Base-by-base conservation (phyloP, 2,113 vertebrate genomes). In the Macroglossus sobrinus region DNA sequence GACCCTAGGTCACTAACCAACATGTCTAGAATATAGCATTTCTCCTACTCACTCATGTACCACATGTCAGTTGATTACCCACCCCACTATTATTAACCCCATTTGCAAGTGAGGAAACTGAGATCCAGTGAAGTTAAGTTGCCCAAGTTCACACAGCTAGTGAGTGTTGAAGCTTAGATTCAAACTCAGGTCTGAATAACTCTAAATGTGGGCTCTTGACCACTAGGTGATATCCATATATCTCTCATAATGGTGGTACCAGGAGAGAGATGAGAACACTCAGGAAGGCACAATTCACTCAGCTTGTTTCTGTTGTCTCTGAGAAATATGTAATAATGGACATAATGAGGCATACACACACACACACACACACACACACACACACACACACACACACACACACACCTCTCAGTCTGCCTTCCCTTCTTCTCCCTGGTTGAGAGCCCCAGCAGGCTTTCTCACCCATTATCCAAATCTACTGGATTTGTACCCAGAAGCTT, bases 401-500 rank as follows among this genome's bases (percentile, higher is more conserved):
- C 11, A 40, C 1, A 7, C 33, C 7, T 35, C 63, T 16, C 19
- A 1, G n/a, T 8, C 57, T 33, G 8, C 55, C 45, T 16, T 79
- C 33, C 68, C 16, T 53, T 50, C 18, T 35, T 18, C 11, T 26
- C 24, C 33, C 63, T 13, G 40, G 15, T 22, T 63, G 6, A 11
- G 57, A 63, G 63, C 21, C 75, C 30, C 53, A 63, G 71, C 28
- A 90, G 75, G 47, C 59, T 89, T 93, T 22, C 64, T 69, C 47
- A 72, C 45, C 64, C 66, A 57, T 79, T 94, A 84, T 74, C 92
- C 64, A 84, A 95, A 63, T 57, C 35, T 57, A 38, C 84, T 93
- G 40, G 50, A 59, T 97, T 92, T 84, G 35, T 86, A 76, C 75
- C 75, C 84, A 95, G 92, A 84, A 95, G 84, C 94, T 93, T 84